Conservation (phyloP, 1,140 invertebrate genomes). For the Gryon sp. region DNA sequence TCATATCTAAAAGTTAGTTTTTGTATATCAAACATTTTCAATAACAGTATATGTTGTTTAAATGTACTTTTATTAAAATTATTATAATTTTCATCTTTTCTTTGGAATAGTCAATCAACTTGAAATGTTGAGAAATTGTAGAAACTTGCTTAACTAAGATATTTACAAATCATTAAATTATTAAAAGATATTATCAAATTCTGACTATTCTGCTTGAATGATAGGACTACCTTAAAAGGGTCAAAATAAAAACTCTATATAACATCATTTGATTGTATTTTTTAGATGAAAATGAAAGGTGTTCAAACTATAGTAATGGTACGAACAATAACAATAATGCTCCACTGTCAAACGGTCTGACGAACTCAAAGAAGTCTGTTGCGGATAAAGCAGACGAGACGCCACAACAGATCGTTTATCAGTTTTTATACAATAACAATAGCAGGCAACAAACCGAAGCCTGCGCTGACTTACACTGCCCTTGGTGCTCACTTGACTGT, state of each 20-base stretch:
- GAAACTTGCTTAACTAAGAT: too few species aligned
- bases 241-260: too few species aligned
- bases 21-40: too few species aligned
- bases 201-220: too few species aligned
- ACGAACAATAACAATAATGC: constrained; percentile 74
- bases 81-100: not conserved
- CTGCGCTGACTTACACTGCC: constrained; percentile 93
- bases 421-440: constrained; percentile 97
- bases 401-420: constrained; percentile 90
- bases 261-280: constrained; percentile 18
- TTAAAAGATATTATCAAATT: too few species aligned
- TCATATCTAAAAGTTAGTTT: too few species aligned
- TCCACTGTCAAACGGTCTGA: constrained; percentile 73
- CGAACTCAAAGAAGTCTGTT: constrained; percentile 70
- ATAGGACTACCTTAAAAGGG: too few species aligned
- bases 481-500: constrained; percentile 96
- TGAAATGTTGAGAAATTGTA: too few species aligned
- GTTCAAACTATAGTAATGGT: constrained; percentile 71
- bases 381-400: constrained; percentile 70
- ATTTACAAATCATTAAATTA: too few species aligned
- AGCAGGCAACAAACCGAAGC: constrained; percentile 96
- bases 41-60: too few species aligned
- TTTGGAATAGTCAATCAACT: too few species aligned
- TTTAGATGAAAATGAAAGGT: constrained; percentile 73
- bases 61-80: constrained; percentile 2